phyloP scores from a whole-genome alignment of 2,888 invertebrate genomes.

The Leptura quadrifasciata region DNA sequence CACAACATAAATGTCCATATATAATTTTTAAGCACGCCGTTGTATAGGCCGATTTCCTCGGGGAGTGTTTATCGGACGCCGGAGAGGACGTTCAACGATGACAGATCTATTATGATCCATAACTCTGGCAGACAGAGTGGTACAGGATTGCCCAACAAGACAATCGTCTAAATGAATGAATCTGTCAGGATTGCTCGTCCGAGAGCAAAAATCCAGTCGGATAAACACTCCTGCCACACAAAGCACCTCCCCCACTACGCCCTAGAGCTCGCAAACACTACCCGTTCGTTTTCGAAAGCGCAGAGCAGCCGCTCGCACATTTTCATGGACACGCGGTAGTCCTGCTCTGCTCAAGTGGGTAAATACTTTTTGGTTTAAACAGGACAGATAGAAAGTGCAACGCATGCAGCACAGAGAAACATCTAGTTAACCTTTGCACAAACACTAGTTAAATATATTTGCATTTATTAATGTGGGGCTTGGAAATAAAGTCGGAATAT shows the following conservation, averaged over 20 bases:
- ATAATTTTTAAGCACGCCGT: conserved; percentile 50
- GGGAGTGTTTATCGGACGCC: conserved; percentile 14
- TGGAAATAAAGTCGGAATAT: not conserved
- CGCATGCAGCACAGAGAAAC: conserved; percentile 71
- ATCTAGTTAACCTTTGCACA: conserved; percentile 59
- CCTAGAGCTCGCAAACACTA: conserved; percentile 41
- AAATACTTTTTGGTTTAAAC: conserved; percentile 51
- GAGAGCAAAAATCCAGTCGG: not conserved
- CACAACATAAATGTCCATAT: conserved; percentile 71
- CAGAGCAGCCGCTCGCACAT: conserved; percentile 44
- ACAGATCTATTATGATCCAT: not conserved
- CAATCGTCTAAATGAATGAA: not conserved
- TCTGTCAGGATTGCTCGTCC: not conserved
- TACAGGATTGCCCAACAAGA: not conserved
- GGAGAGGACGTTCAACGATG: not conserved
- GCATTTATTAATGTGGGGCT: not conserved
- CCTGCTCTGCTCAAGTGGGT: conserved; percentile 63
- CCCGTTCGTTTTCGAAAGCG: conserved; percentile 38
- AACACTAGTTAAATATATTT: conserved; percentile 3
- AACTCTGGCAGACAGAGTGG: not conserved
- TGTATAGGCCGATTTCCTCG: conserved; percentile 29
- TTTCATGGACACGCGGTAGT: conserved; percentile 65
- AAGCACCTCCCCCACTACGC: conserved; percentile 35
- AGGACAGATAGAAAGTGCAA: conserved; percentile 66
- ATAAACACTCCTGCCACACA: conserved; percentile 12